Percentiles rank a stretch among this genome's conserved stretches.
These are phyloP conservation scores for Corella eumyota DNA, from an alignment of 23 tunicate species.

Conservation along the genomic window DNA sequence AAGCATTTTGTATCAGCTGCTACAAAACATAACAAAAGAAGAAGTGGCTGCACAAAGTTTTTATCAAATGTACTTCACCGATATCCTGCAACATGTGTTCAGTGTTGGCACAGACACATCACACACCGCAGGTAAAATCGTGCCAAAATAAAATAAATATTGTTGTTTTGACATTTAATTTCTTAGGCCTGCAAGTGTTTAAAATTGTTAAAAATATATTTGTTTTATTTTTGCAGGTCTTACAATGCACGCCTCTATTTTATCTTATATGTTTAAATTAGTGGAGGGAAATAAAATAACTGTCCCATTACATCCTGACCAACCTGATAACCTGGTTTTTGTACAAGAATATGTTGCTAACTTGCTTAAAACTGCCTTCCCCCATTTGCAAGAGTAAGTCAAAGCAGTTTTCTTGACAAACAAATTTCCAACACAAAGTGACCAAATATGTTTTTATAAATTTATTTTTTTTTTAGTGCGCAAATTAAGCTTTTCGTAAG, in stretches of 20 bases:
- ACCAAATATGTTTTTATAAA: not conserved
- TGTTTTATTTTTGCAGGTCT: conserved; percentile 64
- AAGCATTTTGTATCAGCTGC: conserved; percentile 87
- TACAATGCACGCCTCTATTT: conserved; percentile 95
- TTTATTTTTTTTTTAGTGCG: conserved; percentile 48
- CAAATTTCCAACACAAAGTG: not conserved
- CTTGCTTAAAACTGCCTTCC: conserved; percentile 85
- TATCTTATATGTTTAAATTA: conserved; percentile 93
- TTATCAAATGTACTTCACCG: conserved; percentile 96
- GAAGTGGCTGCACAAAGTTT: conserved; percentile 85
- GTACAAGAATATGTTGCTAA: conserved; percentile 97
- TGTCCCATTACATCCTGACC: conserved; percentile 80
- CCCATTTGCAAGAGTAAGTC: conserved; percentile 96
- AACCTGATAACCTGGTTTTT: conserved; percentile 70
- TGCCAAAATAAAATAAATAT: not conserved
- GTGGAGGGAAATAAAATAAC: conserved; percentile 78
- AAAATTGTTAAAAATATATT: no score
- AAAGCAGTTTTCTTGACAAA: not conserved
- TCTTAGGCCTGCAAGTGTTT: no score
- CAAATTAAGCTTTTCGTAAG: conserved; percentile 98
- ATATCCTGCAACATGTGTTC: conserved; percentile 91
- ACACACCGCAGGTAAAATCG: conserved; percentile 75
- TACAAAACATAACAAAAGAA: conserved; percentile 79
- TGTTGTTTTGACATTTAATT: not conserved
- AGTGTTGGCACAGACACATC: conserved; percentile 99